phyloP scores from a whole-genome alignment of 2,113 vertebrate genomes.

The Coturnix japonica region DNA sequence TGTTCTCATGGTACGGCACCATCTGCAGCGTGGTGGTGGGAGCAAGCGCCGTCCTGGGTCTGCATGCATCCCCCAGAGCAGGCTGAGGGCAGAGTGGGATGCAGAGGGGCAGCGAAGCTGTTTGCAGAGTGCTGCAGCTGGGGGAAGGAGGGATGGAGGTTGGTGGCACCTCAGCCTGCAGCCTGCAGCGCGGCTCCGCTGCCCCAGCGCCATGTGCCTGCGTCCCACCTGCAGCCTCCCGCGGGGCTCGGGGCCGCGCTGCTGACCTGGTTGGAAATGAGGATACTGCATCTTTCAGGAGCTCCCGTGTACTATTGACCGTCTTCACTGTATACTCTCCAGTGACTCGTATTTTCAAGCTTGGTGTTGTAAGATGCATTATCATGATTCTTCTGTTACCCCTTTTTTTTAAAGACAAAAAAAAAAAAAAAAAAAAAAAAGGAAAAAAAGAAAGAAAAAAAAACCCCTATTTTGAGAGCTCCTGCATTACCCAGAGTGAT shows the following conservation, averaged over 20 bases:
- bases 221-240: background rate
- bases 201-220: background rate
- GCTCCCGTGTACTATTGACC: constrained; percentile 54
- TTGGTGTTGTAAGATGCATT: constrained; percentile 67
- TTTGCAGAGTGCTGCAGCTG: too few relatives aligned
- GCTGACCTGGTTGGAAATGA: constrained; percentile 4
- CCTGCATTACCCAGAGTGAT: background rate
- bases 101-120: too few relatives aligned
- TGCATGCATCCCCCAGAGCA: fast-evolving
- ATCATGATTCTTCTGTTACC: constrained; percentile 42
- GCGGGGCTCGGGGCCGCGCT: background rate
- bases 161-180: background rate
- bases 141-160: too few relatives aligned
- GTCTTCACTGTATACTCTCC: constrained; percentile 70
- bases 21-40: background rate
- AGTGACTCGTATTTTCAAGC: constrained; percentile 69
- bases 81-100: too few relatives aligned
- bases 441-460: too few relatives aligned
- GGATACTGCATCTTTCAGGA: constrained; percentile 68
- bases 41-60: background rate
- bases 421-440: background rate
- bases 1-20: constrained; percentile 45
- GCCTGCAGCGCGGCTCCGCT: too few relatives aligned
- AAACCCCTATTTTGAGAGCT: constrained; percentile 38
- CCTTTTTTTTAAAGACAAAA: background rate